Base-by-base conservation (phyloP, 2,797 vertebrate species). In the Pteronotus mesoamericanus region DNA sequence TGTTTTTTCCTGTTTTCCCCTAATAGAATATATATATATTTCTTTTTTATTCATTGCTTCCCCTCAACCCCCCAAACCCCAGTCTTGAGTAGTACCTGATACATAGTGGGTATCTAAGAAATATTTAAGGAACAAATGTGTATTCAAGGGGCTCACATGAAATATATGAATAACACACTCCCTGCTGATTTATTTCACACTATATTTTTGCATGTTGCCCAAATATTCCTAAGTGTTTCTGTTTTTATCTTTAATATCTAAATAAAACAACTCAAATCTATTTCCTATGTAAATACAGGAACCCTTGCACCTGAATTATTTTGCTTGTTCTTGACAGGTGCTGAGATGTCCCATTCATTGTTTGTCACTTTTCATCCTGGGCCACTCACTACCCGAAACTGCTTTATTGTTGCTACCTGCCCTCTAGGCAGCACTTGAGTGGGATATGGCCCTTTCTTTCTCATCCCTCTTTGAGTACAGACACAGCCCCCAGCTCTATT, bases 31-130 rank as follows among this genome's bases (percentile, higher is more conserved):
- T 18, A 42, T 18, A 42, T 24, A 83, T 59, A 48, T 42, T 26
- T 18, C 11, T 74, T 1, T 64, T 88, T 85, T 75, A 15, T 83
- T 91, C 22, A 64, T 29, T 82, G 0, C 5, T 79, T 80, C 16
- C 2, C 5, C 1, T 9, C 74, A 21, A 46, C 0, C 11, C 16
- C 2, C 4, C 1, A 1, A 22, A 10, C 15, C 18, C 4, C 46
- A 88, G 18, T 34, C 32, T 94, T 84, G 59, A 66, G n/a, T 21
- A 77, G 34, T 84, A 44, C n/a, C 9, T 74, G 26, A 32, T 26
- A 75, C 7, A 32, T 39, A 86, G 75, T 55, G 42, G 44, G 55
- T 61, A 82, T 37, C 8, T 11, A 82, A 59, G 14, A 89, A 51
- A 84, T 92, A 34, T 61, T 86, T 75, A 44, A 53, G 74, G 66